Percentiles rank a stretch among this genome's conserved stretches.
These are phyloP conservation scores for Neoseiulus cucumeris DNA, from an alignment of 1,140 invertebrate genomes.

Conservation along the genomic window DNA sequence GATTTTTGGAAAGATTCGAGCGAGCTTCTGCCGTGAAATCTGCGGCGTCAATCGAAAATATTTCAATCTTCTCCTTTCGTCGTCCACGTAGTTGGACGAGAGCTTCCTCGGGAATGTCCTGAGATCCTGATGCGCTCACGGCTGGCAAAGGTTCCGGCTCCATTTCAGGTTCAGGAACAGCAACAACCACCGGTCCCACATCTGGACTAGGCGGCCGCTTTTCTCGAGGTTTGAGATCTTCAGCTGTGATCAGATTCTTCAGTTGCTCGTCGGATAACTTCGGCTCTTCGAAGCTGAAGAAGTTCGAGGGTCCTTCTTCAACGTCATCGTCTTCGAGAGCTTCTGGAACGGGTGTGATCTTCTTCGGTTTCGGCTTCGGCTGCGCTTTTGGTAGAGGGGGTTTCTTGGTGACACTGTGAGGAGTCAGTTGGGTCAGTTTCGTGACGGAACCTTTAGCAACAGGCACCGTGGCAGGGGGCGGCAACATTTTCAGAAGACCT, in stretches of 20 bases:
- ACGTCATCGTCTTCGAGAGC: background rate
- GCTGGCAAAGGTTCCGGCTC: background rate
- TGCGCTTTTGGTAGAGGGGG: background rate
- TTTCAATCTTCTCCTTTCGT: background rate
- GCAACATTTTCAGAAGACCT: background rate
- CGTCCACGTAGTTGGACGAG: background rate
- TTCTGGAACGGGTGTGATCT: background rate
- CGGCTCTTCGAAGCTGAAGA: slow-evolving; percentile 8
- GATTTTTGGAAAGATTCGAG: slow-evolving; percentile 2
- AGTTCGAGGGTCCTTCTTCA: background rate
- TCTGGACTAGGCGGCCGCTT: background rate
- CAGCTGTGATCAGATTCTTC: background rate
- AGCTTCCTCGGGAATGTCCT: background rate
- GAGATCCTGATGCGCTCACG: background rate
- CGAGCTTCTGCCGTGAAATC: slow-evolving; percentile 2
- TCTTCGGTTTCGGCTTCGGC: background rate
- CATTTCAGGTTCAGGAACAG: background rate
- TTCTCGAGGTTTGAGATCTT: background rate
- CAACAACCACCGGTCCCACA: background rate
- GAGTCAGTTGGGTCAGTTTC: background rate
- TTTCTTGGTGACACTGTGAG: background rate
- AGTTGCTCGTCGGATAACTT: background rate
- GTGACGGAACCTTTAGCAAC: background rate
- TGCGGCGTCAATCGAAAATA: background rate
- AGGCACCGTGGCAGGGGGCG: background rate